Evolutionary conservation across 2,888 invertebrate species (phyloP), one percentile per base, ranked within the genome.

Genomic region (Andrena bucephala): DNA sequence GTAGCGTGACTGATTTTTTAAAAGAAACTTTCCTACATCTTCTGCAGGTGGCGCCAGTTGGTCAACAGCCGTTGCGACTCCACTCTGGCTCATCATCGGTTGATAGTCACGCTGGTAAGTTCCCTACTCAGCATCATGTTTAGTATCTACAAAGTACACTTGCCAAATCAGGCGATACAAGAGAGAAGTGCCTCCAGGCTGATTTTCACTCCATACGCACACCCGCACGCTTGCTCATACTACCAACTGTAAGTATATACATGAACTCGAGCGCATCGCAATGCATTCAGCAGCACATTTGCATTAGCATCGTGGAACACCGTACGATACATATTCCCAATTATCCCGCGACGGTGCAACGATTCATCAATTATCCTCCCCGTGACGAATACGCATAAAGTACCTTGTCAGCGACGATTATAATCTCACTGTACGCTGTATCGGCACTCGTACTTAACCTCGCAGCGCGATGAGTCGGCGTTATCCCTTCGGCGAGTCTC

Each of bases 321-420:
- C 31, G 66, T 31, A 29, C 66, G 60, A 71, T 50, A 62, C 54
- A 10, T 29, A 27, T 48, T 67, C 16, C 50, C 10, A 78, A 78
- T 81, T 78, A 72, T 63, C 67, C 50, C 16, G 8, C 10, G 72
- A 50, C 79, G 54, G n/a, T 7, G 52, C 10, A 6, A 31, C 48
- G 63, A 72, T 68, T 72, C 72, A 73, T 83, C 69, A 67, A 70
- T 84, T 69, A 79, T 59, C 31, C 69, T 50, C 16, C 13, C 20
- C 59, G 20, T 57, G 57, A 74, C 67, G 54, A 74, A 52, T 73
- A 70, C 66, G 52, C 80, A 71, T 81, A 66, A 59, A 73, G 48
- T 76, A 85, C 85, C 83, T 75, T 81, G 79, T 85, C 81, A 71
- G 57, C 42, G 65, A 60, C 65, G 81, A 86, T 87, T 83, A 77